Evolutionary conservation across 2,888 invertebrate genomes (phyloP), one percentile per base, ranked within the genome.

Genomic region (Lasioglossum pauxillum): DNA sequence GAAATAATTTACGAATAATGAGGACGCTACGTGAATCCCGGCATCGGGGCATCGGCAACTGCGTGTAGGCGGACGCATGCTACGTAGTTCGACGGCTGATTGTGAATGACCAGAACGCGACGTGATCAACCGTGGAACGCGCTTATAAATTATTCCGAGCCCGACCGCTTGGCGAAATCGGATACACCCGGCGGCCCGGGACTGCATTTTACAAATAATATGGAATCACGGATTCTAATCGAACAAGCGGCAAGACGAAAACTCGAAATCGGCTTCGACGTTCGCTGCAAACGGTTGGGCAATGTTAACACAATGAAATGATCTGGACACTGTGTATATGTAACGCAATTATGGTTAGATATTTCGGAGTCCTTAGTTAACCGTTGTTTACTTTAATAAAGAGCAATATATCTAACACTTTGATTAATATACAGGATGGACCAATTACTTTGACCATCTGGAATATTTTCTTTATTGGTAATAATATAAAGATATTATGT

Each of bases 1-100:
- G 90, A 91, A 92, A 92, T 92, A 92, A 92, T 92, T 92, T 91
- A 90, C 90, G 92, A 91, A 90, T 92, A 92, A 92, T 90, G 92
- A 92, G 91, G 86, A 90, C 84, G 88, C 78, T 90, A 87, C 89
- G 86, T 88, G 88, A 86, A 88, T 80, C 76, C 82, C 83, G 76
- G 83, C 79, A n/a, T 53, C 90, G 82, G 60, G 83, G 86, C 82
- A 88, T 84, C 71, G 79, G 82, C 78, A 35, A 49, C 74, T 31
- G 49, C 35, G 60, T 49, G 74, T 67, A 78, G 73, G 73, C 41
- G 78, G 64, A 78, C 80, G 83, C 80, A 79, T 74, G 87, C 82
- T 80, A 89, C 82, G 81, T 82, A 89, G 85, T 88, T 89, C 89
- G 84, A 83, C 87, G 83, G 88, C 89, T 84, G 90, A 90, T 88